Conservation (phyloP, 2,888 invertebrate species). For the Pogonocherus hispidulus region DNA sequence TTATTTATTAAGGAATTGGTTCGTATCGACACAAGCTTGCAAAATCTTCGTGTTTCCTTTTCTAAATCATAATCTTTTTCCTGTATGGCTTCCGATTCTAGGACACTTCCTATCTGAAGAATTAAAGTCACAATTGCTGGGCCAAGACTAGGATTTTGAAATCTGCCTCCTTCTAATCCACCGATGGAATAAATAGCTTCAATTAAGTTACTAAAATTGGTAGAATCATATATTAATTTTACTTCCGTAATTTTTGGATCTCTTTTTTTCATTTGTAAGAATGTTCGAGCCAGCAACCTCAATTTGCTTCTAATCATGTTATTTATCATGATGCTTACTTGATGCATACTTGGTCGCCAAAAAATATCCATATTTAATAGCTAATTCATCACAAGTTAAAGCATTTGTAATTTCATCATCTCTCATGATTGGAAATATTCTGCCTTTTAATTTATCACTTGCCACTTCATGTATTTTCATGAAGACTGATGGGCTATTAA, state of each 20-base stretch:
- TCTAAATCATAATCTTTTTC: constrained; percentile 14
- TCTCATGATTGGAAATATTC: constrained; percentile 5
- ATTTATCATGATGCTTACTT: constrained; percentile 15
- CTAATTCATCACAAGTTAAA: constrained; percentile 1
- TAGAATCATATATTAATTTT: not conserved
- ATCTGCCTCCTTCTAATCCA: constrained; percentile 7
- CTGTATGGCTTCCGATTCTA: constrained; percentile 13
- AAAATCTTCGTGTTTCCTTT: constrained; percentile 15
- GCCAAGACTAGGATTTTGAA: constrained; percentile 2
- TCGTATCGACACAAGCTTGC: constrained; percentile 4
- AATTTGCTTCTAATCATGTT: constrained; percentile 11
- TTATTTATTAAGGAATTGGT: constrained; percentile 19
- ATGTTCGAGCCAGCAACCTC: constrained; percentile 3
- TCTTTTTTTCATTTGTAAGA: constrained; percentile 15
- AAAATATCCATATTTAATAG: constrained; percentile 1
- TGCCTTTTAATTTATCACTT: not conserved
- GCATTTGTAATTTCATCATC: constrained; percentile 17
- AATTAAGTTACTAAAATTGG: constrained; percentile 12
- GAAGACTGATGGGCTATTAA: constrained; percentile 8
- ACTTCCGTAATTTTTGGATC: constrained; percentile 6
- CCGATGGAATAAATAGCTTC: constrained; percentile 12
- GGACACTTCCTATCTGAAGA: constrained; percentile 10
- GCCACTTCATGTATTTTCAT: constrained; percentile 5
- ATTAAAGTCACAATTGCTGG: constrained; percentile 18
- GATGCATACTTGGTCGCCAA: constrained; percentile 20